A percentile compares a stretch with the other conserved stretches of the same genome.
These are phyloP conservation scores for Ruditapes philippinarum DNA, from an alignment of 1,140 invertebrate genomes.

Conservation along the genomic window DNA sequence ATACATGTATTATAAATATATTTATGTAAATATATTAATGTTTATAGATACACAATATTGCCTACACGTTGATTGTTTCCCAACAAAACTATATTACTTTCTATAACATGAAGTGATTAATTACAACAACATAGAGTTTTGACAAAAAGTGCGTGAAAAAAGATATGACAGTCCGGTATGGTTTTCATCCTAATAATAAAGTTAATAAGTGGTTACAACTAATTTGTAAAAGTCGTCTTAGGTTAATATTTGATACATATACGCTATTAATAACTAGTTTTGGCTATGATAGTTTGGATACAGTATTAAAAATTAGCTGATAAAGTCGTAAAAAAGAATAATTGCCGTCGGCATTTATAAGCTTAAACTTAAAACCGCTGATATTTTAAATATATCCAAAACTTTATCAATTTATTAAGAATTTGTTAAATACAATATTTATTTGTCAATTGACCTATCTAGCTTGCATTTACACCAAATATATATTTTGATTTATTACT, in stretches of 20 bases:
- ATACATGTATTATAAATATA: too few relatives aligned
- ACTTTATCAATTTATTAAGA: too few relatives aligned
- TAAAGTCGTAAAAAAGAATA: background rate
- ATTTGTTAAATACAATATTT: too few relatives aligned
- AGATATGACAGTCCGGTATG: background rate
- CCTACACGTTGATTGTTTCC: too few relatives aligned
- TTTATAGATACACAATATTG: too few relatives aligned
- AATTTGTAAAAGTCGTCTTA: background rate
- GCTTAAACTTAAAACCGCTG: background rate
- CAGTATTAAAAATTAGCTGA: background rate
- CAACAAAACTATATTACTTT: too few relatives aligned
- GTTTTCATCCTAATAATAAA: background rate
- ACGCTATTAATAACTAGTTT: background rate
- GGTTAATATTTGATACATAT: background rate
- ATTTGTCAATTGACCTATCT: too few relatives aligned
- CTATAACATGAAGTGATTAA: background rate
- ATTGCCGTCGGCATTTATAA: background rate
- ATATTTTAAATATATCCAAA: too few relatives aligned
- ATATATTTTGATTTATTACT: too few relatives aligned
- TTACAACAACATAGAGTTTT: background rate
- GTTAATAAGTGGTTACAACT: background rate
- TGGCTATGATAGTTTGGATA: too few relatives aligned
- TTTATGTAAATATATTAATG: too few relatives aligned
- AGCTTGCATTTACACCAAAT: too few relatives aligned
- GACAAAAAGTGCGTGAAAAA: conserved; percentile 8